Evolutionary conservation across 1,140 invertebrate species (phyloP), one percentile per base, ranked within the genome.

Genomic region (Chrysoperla carnea): DNA sequence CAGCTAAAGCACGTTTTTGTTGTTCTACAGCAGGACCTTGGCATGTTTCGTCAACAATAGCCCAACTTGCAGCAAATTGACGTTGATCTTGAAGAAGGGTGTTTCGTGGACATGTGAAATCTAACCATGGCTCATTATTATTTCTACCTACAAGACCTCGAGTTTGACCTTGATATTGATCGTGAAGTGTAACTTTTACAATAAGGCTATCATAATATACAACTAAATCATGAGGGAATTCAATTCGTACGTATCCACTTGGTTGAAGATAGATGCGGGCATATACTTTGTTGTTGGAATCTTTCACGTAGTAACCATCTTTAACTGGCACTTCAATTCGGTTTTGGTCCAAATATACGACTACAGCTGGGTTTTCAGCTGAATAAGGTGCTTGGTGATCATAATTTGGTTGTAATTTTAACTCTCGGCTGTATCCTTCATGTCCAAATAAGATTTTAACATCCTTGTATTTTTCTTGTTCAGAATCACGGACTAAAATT

Each of bases 81-180:
- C 70, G 49, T 0, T 67, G 55, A 17, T 66, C 57, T 45, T 61
- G 56, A 6, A 73, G 48, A 14, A 66, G 39, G 45, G 68, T 73
- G 36, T 73, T 71, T 33, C 62, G 50, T 0, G 78, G 76, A 15
- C 67, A 63, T 1, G 59, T 50, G 45, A 76, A 73, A 46, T 81
- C 77, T 44, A 71, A 66, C 27, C 56, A 47, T 5, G 55, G 42
- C 12, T 75, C 64, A 6, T 67, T 65, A 48, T 67, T 69, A 61
- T 69, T 75, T 29, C 63, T 66, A 7, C 78, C 80, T 51, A 78
- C 81, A 15, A 81, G 63, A 47, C 78, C 78, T 31, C 67, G 64
- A 23, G 73, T 56, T 8, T 56, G 52, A 43, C 67, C 62, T 8
- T 68, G 59, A 50, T 73, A 68, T 29, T 60, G 48, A 6, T 59